Percentiles rank a stretch among this genome's conserved stretches.
phyloP scores from a whole-genome alignment of 2,888 invertebrate species.

The Spilarctia lutea region DNA sequence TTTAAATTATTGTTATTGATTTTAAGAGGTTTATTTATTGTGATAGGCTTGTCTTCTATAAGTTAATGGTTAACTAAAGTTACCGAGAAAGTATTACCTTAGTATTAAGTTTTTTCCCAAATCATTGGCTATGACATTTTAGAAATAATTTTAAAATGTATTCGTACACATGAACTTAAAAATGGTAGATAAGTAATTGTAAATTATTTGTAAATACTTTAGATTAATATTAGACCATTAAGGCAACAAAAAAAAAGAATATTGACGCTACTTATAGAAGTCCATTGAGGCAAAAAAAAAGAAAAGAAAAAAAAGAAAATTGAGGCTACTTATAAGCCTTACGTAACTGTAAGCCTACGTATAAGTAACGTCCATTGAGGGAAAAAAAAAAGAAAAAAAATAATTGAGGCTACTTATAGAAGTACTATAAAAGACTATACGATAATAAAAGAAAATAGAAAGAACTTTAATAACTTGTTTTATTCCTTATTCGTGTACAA shows the following conservation, averaged over 20 bases:
- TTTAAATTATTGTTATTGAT: slow-evolving; percentile 80
- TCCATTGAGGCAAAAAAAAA: no score
- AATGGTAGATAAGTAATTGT: slow-evolving; percentile 49
- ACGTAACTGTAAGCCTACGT: no score
- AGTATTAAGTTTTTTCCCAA: slow-evolving; percentile 72
- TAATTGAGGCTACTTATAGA: slow-evolving; percentile 76
- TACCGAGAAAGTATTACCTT: slow-evolving; percentile 85
- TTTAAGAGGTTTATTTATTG: slow-evolving; percentile 82
- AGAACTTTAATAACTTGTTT: slow-evolving; percentile 64
- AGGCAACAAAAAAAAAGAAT: no score
- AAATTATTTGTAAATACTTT: slow-evolving; percentile 72
- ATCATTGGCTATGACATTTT: slow-evolving; percentile 76
- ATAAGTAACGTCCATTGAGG: no score
- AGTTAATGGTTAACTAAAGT: slow-evolving; percentile 79
- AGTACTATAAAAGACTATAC: slow-evolving; percentile 46
- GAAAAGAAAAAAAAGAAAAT: no score
- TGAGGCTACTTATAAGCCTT: no score
- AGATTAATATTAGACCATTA: slow-evolving; percentile 62
- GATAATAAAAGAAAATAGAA: slow-evolving; percentile 62
- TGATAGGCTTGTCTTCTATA: slow-evolving; percentile 74
- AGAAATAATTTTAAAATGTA: slow-evolving; percentile 62
- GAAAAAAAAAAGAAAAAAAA: no score
- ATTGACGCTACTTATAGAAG: slow-evolving; percentile 75
- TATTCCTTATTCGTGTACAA: slow-evolving; percentile 44
- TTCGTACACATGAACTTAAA: slow-evolving; percentile 33